Base-by-base conservation (phyloP, 2,797 vertebrate genomes). In the Orestias chungarensis region DNA sequence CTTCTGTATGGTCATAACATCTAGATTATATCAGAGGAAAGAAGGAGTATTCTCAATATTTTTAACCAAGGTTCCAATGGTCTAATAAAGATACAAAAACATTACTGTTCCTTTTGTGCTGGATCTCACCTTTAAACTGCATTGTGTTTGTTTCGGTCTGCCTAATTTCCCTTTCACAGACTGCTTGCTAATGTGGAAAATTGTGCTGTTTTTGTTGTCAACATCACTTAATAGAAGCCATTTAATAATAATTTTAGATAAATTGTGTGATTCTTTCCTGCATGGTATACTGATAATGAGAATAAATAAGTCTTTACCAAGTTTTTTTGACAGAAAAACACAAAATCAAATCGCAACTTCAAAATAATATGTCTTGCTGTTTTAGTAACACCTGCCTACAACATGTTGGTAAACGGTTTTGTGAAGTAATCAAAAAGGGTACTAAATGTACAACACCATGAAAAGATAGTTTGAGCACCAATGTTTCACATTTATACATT, bases 81-180 rank as follows among this genome's bases (percentile, higher is more conserved):
- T n/a, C n/a, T n/a, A n/a, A n/a, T n/a, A n/a, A n/a, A n/a, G n/a
- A n/a, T n/a, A n/a, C n/a, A n/a, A n/a, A n/a, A n/a, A n/a, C n/a
- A n/a, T n/a, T 31, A 42, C 3, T 15, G 52, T 46, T 70, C 54
- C 52, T 74, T 66, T 59, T 5, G 55, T n/a, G n/a, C n/a, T n/a
- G n/a, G n/a, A n/a, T 29, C 52, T 87, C 85, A 87, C 89, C 88
- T 92, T 92, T 46, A 84, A 69, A 74, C 75, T 76, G 49, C 85
- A 80, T 68, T 67, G 74, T 71, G 66, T 27, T 27, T 61, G 49
- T 64, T 40, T n/a, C n/a, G 9, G 23, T 46, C 62, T 72, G 73
- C 54, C 61, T 0, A 71, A 55, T 86, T 70, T 73, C 23, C 44
- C 52, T 35, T 70, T 79, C 66, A 40, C 77, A 85, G 70, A 76